Base-by-base conservation (phyloP, 2,888 invertebrate genomes). In the Lepidocyrtinus sp. region DNA sequence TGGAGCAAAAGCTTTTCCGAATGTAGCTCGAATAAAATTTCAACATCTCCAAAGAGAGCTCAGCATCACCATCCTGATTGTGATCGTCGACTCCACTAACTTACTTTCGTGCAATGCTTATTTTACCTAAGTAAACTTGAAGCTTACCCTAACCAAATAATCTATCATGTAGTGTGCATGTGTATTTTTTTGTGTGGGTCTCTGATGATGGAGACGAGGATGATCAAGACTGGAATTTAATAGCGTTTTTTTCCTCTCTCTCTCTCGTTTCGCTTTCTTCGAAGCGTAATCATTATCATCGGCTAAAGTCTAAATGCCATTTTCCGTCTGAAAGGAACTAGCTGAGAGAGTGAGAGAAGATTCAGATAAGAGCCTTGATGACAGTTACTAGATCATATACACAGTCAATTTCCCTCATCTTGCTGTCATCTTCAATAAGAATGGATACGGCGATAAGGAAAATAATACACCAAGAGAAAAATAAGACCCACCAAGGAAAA, bases 301-400 rank as follows among this genome's bases (percentile, higher is more conserved):
- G 50, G 62, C 46, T 19, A 26, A 70, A 24, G 61, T 59, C 76
- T 70, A 76, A 76, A 76, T 70, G 59, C 64, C 70, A 76, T 70
- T 76, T 75, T 63, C 21, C 25, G 24, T 68, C 22, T 27, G 63
- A 46, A 69, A 21, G 26, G 25, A 64, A 63, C 9, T 24, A 12
- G 24, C 12, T 50, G 15, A 12, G 50, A 50, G 50, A 50, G 50
- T 50, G 50, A 17, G 50, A 50, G 50, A 50, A 26, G 62, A 75
- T 68, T 68, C 75, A 69, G 70, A 76, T 76, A 76, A 76, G 65
- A 76, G 64, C 36, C 24, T 70, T 76, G 76, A 70, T 76, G 76
- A 76, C 76, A 76, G 76, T 76, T 70, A 64, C 25, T 76, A 21
- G 76, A 76, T 70, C 76, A 76, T 64, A 75, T 27, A 75, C 63